phyloP scores from a whole-genome alignment of 2,888 invertebrate genomes.

The Oscheius sp. region DNA sequence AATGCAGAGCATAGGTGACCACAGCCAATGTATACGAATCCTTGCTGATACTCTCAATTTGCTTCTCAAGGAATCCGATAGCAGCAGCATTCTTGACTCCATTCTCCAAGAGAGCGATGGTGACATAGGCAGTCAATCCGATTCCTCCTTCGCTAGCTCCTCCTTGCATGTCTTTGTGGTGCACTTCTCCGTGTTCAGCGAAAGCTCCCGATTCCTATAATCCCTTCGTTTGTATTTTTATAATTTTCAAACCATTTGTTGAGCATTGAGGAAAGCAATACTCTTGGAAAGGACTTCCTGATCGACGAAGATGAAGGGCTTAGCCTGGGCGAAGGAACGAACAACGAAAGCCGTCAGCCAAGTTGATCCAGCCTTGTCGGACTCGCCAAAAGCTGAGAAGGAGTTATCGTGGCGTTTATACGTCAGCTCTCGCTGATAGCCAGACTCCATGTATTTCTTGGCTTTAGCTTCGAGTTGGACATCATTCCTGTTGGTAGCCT shows the following conservation, averaged over 20 bases:
- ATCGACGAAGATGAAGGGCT: slow-evolving; percentile 79
- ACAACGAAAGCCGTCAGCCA: slow-evolving; percentile 88
- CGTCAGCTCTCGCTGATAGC: slow-evolving; percentile 89
- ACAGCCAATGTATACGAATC: slow-evolving; percentile 81
- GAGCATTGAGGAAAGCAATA: slow-evolving; percentile 80
- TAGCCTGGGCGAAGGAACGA: slow-evolving; percentile 77
- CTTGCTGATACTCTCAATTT: slow-evolving; percentile 56
- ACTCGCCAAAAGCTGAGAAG: slow-evolving; percentile 85
- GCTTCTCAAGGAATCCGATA: slow-evolving; percentile 68
- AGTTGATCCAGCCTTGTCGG: slow-evolving; percentile 80
- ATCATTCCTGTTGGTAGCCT: slow-evolving; percentile 78
- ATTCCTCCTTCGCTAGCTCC: slow-evolving; percentile 79
- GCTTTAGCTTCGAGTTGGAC: slow-evolving; percentile 78
- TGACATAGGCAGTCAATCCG: slow-evolving; percentile 84
- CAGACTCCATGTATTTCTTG: slow-evolving; percentile 79
- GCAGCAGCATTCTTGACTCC: slow-evolving; percentile 66
- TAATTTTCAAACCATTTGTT: slow-evolving; percentile 76
- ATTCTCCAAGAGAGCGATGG: slow-evolving; percentile 80
- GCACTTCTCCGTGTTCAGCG: slow-evolving; percentile 79
- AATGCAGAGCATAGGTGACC: slow-evolving; percentile 81
- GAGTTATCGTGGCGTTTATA: slow-evolving; percentile 82
- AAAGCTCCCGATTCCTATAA: slow-evolving; percentile 79
- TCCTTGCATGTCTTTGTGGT: slow-evolving; percentile 80
- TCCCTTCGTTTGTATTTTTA: too few species aligned
- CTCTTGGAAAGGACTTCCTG: slow-evolving; percentile 77